These are phyloP conservation scores for Brachionichthys hirsutus DNA, from an alignment of 2,113 vertebrate species.

Conservation along the genomic window DNA sequence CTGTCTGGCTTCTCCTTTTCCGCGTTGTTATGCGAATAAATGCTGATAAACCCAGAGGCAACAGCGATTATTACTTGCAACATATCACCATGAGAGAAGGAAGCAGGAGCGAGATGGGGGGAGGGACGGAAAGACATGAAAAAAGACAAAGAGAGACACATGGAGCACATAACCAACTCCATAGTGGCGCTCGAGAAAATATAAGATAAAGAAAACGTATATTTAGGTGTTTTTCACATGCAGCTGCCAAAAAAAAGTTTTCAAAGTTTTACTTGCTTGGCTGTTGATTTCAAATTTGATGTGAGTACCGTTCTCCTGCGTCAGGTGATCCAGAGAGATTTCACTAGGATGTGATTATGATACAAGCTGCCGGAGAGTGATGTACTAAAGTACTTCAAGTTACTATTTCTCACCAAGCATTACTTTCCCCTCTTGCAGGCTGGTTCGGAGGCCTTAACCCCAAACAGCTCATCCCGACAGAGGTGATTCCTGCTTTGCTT, in stretches of 20 bases:
- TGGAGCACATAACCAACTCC: slow-evolving; percentile 50
- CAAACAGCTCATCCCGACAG: slow-evolving; percentile 59
- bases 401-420: slow-evolving; percentile 3
- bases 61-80: slow-evolving; percentile 75
- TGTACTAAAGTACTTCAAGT: slow-evolving; percentile 10
- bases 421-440: slow-evolving; percentile 2
- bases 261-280: slow-evolving; percentile 46
- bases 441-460: slow-evolving; percentile 23
- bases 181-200: slow-evolving; percentile 48
- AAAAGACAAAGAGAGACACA: slow-evolving; percentile 52
- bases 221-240: slow-evolving; percentile 37
- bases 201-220: slow-evolving; percentile 27
- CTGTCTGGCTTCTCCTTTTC: slow-evolving; percentile 68
- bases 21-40: slow-evolving; percentile 74
- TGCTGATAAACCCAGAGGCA: slow-evolving; percentile 77
- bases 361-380: slow-evolving; percentile 10
- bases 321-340: slow-evolving; percentile 17
- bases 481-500: slow-evolving; percentile 69
- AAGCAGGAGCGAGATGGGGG: slow-evolving; percentile 30
- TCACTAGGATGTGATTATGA: slow-evolving; percentile 15
- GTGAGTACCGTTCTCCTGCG: slow-evolving; percentile 6
- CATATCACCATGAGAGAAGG: slow-evolving; percentile 55
- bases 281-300: slow-evolving; percentile 22
- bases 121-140: slow-evolving; percentile 44
- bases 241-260: slow-evolving; percentile 57